phyloP scores from a whole-genome alignment of 2,888 invertebrate genomes.

The Dolomedes plantarius region DNA sequence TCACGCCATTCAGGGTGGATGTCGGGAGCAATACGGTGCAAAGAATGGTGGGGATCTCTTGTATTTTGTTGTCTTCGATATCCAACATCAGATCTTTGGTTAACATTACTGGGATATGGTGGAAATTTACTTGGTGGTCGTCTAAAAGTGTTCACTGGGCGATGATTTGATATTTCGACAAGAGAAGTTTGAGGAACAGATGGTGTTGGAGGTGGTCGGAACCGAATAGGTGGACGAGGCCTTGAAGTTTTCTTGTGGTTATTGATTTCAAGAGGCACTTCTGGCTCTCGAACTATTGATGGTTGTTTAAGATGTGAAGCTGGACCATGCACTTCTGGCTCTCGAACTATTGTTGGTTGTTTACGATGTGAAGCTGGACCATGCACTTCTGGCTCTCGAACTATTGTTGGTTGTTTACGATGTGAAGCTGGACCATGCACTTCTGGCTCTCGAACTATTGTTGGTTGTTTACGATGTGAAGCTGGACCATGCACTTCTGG shows the following conservation, averaged over 20 bases:
- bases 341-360: background rate
- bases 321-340: constrained; percentile 45
- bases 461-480: background rate
- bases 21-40: constrained; percentile 23
- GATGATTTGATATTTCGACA: constrained; percentile 62
- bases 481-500: background rate
- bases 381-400: too few relatives aligned
- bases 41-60: constrained; percentile 29
- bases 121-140: constrained; percentile 39
- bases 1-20: constrained; percentile 13
- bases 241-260: constrained; percentile 55
- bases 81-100: constrained; percentile 6
- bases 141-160: constrained; percentile 29
- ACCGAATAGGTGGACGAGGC: constrained; percentile 29
- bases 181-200: constrained; percentile 26
- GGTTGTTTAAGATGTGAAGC: constrained; percentile 2
- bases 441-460: too few relatives aligned
- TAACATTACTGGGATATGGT: constrained; percentile 21
- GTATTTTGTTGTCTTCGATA: constrained; percentile 29
- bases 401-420: too few relatives aligned
- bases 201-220: constrained; percentile 33
- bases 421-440: too few relatives aligned
- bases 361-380: constrained; percentile 27
- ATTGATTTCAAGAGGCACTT: constrained; percentile 33
- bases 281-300: background rate